phyloP scores from a whole-genome alignment of 2,797 vertebrate genomes.

The Steatocranus sp. region DNA sequence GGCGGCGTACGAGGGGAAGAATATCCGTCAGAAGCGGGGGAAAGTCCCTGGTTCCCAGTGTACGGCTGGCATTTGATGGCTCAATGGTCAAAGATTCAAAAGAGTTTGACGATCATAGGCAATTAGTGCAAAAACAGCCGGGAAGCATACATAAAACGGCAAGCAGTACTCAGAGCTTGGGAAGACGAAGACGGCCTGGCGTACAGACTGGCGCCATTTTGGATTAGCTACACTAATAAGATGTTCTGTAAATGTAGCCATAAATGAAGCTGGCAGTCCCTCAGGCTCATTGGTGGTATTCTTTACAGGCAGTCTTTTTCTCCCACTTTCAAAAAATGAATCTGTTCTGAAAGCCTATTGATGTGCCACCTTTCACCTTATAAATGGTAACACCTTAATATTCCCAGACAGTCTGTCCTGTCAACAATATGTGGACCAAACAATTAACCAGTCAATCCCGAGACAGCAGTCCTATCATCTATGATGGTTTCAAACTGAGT shows the following conservation, averaged over 20 bases:
- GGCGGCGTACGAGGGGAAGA: too few species aligned
- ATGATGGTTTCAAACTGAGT: background rate
- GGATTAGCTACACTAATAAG: background rate
- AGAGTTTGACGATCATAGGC: background rate
- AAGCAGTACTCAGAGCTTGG: background rate
- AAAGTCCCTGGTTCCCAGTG: too few species aligned
- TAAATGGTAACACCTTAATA: accelerated
- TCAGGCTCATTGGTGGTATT: background rate
- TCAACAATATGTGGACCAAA: background rate
- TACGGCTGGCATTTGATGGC: background rate
- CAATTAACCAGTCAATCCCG: background rate
- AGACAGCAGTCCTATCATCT: background rate
- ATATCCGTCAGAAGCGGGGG: too few species aligned
- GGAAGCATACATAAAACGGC: background rate
- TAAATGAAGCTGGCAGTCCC: background rate
- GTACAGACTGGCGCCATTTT: background rate
- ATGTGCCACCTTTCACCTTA: background rate
- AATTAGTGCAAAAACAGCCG: background rate
- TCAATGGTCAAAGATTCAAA: background rate
- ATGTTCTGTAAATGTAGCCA: background rate
- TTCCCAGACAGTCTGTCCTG: background rate
- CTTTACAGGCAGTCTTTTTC: background rate
- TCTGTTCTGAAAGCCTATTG: too few species aligned
- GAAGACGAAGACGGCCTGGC: background rate
- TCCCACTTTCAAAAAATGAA: too few species aligned